These are phyloP conservation scores for Bettongia penicillata DNA, from an alignment of 2,113 vertebrate genomes.

Conservation along the genomic window DNA sequence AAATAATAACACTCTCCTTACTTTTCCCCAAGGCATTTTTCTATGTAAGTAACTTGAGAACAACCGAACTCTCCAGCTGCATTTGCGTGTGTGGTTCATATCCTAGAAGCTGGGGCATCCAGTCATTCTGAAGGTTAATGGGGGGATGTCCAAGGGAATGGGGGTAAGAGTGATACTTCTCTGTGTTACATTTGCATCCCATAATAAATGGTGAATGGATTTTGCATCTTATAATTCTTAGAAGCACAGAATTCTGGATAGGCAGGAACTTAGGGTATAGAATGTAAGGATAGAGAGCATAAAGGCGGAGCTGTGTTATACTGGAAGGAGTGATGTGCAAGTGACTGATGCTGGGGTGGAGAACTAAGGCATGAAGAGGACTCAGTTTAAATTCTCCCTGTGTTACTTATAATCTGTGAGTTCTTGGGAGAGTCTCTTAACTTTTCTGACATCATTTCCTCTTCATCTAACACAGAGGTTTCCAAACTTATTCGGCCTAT, in stretches of 20 bases:
- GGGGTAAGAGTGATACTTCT: not conserved
- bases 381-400: not conserved
- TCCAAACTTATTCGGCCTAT: no score
- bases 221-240: not conserved
- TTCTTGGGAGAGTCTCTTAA: not conserved
- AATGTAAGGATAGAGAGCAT: not conserved
- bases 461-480: not conserved
- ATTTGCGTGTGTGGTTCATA: constrained; percentile 44
- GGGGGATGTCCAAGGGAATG: no score
- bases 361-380: not conserved
- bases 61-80: constrained; percentile 50
- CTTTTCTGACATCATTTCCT: not conserved
- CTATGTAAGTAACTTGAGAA: constrained; percentile 51
- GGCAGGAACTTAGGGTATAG: not conserved
- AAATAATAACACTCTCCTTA: not conserved
- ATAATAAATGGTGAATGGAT: not conserved
- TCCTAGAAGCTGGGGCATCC: constrained; percentile 28
- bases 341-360: not conserved
- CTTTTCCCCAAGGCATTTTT: constrained; percentile 36
- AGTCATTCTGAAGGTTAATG: not conserved
- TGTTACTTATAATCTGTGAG: not conserved
- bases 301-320: not conserved
- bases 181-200: not conserved
- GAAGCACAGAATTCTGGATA: not conserved
- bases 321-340: not conserved